Percentiles rank a stretch among this genome's conserved stretches.
Conservation (phyloP, 2,113 vertebrate genomes). For the Bambusicola thoracicus region DNA sequence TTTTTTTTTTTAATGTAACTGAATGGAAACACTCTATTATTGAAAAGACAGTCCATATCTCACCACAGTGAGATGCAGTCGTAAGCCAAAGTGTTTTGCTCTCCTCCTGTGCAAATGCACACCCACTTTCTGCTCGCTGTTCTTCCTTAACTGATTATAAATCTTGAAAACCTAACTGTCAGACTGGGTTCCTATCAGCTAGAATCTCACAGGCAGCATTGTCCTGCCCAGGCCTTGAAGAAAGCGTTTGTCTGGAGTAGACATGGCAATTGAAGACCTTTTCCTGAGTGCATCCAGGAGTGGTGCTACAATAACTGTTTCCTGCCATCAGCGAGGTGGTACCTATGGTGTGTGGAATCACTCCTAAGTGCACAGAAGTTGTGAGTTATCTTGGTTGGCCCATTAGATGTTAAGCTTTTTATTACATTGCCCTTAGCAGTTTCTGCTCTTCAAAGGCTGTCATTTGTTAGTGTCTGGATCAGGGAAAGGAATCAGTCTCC, state of each 20-base stretch:
- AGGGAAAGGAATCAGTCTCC: background rate
- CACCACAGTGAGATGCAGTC: background rate
- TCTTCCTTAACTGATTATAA: background rate
- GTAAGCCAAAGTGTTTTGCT: background rate
- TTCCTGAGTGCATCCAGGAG: background rate
- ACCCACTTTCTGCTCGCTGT: background rate
- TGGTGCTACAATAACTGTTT: background rate
- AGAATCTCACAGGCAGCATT: background rate
- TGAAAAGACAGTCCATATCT: background rate
- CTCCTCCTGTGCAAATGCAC: background rate
- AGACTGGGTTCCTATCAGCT: background rate
- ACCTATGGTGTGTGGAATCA: background rate
- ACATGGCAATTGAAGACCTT: background rate
- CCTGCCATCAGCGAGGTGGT: background rate
- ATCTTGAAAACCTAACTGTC: background rate
- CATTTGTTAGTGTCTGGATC: background rate
- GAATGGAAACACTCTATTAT: background rate
- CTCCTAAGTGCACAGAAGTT: background rate
- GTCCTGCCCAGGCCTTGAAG: background rate
- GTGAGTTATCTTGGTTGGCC: background rate
- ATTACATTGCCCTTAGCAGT: background rate
- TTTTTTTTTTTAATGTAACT: background rate
- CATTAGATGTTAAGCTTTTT: background rate
- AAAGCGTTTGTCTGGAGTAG: background rate
- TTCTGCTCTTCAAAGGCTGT: background rate